Evolutionary conservation across 2,797 vertebrate genomes (phyloP), one percentile per base, ranked within the genome.

Genomic region (Meda fulgida): DNA sequence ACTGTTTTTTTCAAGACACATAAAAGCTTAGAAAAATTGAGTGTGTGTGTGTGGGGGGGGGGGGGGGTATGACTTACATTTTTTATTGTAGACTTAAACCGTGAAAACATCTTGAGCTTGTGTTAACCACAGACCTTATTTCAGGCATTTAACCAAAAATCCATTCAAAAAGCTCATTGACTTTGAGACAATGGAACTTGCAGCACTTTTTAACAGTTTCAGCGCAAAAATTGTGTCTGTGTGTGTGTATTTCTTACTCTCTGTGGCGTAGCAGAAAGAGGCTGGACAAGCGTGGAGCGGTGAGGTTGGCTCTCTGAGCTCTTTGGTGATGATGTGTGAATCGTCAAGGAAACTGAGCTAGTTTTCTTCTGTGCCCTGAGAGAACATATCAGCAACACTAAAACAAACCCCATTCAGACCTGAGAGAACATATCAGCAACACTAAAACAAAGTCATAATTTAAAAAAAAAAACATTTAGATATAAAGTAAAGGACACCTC

Each of bases 291-390:
- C 46, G 97, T 95, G 67, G 97, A 97, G 81, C 94, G 94, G 48
- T 88, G 94, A 75, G 95, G 91, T 16, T 88, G 90, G 67, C 94
- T 95, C 75, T 98, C 95, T 3, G 96, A 90, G 85, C 95, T 95
- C 92, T 97, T 98, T 40, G 97, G 97, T 21, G 97, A 96, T 36
- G 97, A 95, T 1, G 97, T 96, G 77, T 97, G 97, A 90, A 99
- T 99, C 10, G 97, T 99, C 91, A 99, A 92, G 67, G 97, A 99
- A 93, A 99, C 96, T 0, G 98, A 98, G 26, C 97, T 96, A 2
- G 94, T 97, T 95, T 99, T 99, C 95, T 98, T 99, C 89, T 98
- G 97, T 77, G 94, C 94, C 90, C 98, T 99, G 87, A 80, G 90
- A 90, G 81, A 69, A 88, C 23, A 85, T 55, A 21, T 84, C 53